Base-by-base conservation (phyloP, 2,888 invertebrate genomes). In the Euphydryas editha region DNA sequence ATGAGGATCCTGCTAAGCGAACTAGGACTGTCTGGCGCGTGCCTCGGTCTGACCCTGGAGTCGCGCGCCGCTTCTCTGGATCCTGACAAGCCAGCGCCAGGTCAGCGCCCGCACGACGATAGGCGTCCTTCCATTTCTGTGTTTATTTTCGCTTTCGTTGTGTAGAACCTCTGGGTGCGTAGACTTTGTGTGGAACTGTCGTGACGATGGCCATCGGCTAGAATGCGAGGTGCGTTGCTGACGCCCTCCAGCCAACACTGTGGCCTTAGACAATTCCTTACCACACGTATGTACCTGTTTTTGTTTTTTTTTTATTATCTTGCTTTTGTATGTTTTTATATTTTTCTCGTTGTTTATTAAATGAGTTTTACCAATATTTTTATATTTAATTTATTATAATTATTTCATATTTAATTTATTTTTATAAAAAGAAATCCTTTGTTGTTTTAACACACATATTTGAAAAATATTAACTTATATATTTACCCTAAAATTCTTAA, bases 1-100 rank as follows among this genome's bases (percentile, higher is more conserved):
- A 93, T 93, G 93, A 93, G 93, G 93, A 93, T 93, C 92, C 92
- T 93, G 87, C 87, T 93, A 74, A 93, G 93, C 84, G 93, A 93
- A 82, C 86, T 93, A 85, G 93, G 93, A 88, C 90, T 93, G 80
- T 91, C 92, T 82, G 86, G 92, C 88, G 91, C 89, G 88, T 91
- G 92, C 90, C 82, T 92, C 88, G 89, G 89, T 86, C 87, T 91
- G 86, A 91, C 92, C 86, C 90, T 92, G 92, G 92, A 92, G 87
- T 87, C 92, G 81, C 82, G 87, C 86, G 88, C 86, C 85, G 80
- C 85, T 83, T 86, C 90, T 83, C 88, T 87, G 90, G 92, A 92
- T 80, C 84, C 87, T 78, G 85, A 86, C 77, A 91, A 92, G 87
- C 82, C 88, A 83, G 91, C 91, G 92, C 91, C 92, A 92, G 92